Evolutionary conservation across 2,113 vertebrate species (phyloP).

Genomic region (Grallaria varia): DNA sequence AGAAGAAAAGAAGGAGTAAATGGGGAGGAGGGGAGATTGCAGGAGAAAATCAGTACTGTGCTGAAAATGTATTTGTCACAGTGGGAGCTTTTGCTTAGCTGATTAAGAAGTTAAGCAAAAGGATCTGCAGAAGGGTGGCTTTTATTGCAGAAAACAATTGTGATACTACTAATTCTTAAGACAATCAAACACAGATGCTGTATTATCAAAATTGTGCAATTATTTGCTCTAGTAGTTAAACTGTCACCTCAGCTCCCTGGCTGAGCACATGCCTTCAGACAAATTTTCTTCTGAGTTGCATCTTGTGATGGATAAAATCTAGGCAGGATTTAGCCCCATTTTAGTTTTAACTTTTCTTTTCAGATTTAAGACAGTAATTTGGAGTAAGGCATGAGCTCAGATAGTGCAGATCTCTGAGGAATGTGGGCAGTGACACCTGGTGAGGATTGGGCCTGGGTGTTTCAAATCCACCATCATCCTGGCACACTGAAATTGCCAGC

Average conservation of each 20-base stretch:
- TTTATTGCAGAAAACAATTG: neutral
- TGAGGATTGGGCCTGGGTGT: neutral
- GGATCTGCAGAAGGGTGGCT: neutral
- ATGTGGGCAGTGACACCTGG: neutral
- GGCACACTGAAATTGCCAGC: neutral
- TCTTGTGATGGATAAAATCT: neutral
- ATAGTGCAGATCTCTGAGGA: neutral
- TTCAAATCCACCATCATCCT: neutral
- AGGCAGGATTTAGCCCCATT: neutral
- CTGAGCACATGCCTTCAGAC: neutral
- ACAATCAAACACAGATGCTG: neutral
- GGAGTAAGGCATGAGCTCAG: neutral
- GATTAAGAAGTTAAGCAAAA: slow-evolving; percentile 11
- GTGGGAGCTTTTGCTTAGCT: neutral
- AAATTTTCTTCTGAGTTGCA: neutral
- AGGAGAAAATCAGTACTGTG: neutral
- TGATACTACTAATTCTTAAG: neutral
- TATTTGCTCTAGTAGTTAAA: neutral
- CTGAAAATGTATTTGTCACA: neutral
- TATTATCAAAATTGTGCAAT: neutral
- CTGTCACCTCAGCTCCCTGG: neutral
- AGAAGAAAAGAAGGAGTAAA: slow-evolving; percentile 8
- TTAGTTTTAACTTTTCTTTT: neutral
- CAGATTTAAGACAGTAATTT: neutral
- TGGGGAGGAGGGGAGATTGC: neutral